phyloP scores from a whole-genome alignment of 2,888 invertebrate genomes.

The Machimus rusticus region DNA sequence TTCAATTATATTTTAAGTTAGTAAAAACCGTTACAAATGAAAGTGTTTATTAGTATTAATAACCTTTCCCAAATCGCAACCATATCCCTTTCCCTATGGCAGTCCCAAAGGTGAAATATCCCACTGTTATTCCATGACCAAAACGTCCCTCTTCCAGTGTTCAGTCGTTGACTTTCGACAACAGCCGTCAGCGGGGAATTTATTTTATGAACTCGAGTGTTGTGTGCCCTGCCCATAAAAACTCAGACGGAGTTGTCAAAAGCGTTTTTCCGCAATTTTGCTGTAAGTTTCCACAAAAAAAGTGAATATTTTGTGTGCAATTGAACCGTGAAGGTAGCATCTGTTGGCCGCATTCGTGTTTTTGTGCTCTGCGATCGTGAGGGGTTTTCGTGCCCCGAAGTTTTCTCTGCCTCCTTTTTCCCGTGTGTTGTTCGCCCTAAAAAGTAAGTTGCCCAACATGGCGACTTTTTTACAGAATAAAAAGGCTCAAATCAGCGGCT shows the following conservation, averaged over 20 bases:
- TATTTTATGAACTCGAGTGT: conserved; percentile 33
- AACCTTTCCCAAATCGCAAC: neutral
- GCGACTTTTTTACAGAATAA: conserved; percentile 18
- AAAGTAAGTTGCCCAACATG: conserved; percentile 27
- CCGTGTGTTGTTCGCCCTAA: conserved; percentile 8
- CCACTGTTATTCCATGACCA: neutral
- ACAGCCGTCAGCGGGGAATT: neutral
- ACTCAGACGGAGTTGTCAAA: conserved; percentile 36
- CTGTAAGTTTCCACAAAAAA: conserved; percentile 41
- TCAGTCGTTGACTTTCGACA: neutral
- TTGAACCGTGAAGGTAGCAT: neutral
- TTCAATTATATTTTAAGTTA: too few species aligned
- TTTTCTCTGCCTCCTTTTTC: neutral
- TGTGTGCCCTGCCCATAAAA: conserved; percentile 43
- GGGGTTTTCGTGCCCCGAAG: neutral
- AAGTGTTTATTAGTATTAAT: too few species aligned
- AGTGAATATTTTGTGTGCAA: neutral
- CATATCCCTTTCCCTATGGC: neutral
- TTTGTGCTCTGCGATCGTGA: neutral
- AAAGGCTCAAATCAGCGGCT: neutral
- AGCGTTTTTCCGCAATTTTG: conserved; percentile 28
- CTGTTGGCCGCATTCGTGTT: neutral
- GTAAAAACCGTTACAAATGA: too few species aligned
- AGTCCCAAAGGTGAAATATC: neutral
- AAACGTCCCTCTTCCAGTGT: neutral